Conservation (phyloP, 2,113 vertebrate species). For the Glareola pratincola region DNA sequence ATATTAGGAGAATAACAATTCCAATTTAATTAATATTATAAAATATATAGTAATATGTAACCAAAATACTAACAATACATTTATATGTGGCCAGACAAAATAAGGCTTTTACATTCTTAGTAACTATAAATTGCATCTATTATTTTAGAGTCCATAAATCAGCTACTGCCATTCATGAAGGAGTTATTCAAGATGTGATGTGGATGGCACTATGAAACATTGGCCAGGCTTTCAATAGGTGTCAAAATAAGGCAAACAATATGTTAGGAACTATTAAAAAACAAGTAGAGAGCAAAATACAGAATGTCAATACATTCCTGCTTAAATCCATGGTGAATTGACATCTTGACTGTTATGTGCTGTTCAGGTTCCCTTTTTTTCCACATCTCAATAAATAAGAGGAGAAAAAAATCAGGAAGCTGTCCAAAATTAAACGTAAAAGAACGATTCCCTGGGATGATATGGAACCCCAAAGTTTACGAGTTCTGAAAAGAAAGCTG, state of each 20-base stretch:
- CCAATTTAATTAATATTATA: neutral
- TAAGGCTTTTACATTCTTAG: neutral
- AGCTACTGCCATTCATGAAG: neutral
- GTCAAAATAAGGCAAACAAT: neutral
- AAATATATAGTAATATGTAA: neutral
- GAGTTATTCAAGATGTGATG: neutral
- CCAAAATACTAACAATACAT: neutral
- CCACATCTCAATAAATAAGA: neutral
- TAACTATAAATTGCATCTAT: neutral
- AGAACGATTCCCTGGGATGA: neutral
- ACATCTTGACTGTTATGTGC: neutral
- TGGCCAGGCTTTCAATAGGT: neutral
- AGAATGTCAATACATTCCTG: neutral
- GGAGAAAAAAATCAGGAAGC: neutral
- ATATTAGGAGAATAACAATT: neutral
- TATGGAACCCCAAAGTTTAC: neutral
- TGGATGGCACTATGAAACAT: neutral
- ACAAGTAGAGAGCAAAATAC: neutral
- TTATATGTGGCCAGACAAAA: neutral
- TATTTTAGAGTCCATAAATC: neutral
- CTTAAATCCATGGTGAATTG: neutral
- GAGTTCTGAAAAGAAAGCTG: neutral
- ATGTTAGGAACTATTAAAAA: neutral
- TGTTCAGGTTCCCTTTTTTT: neutral
- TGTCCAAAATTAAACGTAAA: neutral